Evolutionary conservation across 1,140 invertebrate species (phyloP), one percentile per base, ranked within the genome.

Genomic region (Babylonia areolata): DNA sequence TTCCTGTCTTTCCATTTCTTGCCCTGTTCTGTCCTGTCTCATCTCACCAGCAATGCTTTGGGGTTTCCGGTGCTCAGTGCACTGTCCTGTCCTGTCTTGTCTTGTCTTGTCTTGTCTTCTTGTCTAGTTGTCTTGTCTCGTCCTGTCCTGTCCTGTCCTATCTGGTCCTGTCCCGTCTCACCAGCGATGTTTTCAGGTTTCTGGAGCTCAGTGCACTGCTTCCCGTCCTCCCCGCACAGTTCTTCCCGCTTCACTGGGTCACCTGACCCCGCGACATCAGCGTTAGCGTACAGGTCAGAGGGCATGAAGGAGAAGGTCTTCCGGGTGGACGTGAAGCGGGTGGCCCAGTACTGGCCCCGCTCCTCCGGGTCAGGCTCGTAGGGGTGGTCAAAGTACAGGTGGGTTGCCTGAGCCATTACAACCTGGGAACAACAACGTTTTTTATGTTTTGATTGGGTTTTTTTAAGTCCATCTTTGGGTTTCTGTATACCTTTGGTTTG

Each of bases 301-400:
- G 93, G 92, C 86, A 89, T 90, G 80, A 91, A 91, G 37, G 81
- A 81, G 80, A 90, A 90, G 40, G 86, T 84, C 54, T 90, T 90
- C 5, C 79, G 80, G 17, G 88, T 90, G 86, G 90, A 88, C 17
- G 87, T 91, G 78, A 89, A 90, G n/a, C 93, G 85, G 2, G 93
- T 90, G 2, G 91, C 93, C 93, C 93, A 93, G 80, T 92, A 92
- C 40, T 90, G 90, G 17, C 93, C 93, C 51, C 92, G 86, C 75
- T 94, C 93, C 20, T 92, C 89, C 0, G 93, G 93, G 75, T 92
- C 90, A 0, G 93, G 92, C 81, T 94, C 93, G 35, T 93, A 89
- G 5, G 93, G 92, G 71, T 93, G 92, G 86, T 94, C 93, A 75
- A 94, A 91, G 82, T 93, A 94, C 39, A 92, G 85, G 85, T 93